These are phyloP conservation scores for Hypercompe scribonia DNA, from an alignment of 2,888 invertebrate species.

Conservation along the genomic window DNA sequence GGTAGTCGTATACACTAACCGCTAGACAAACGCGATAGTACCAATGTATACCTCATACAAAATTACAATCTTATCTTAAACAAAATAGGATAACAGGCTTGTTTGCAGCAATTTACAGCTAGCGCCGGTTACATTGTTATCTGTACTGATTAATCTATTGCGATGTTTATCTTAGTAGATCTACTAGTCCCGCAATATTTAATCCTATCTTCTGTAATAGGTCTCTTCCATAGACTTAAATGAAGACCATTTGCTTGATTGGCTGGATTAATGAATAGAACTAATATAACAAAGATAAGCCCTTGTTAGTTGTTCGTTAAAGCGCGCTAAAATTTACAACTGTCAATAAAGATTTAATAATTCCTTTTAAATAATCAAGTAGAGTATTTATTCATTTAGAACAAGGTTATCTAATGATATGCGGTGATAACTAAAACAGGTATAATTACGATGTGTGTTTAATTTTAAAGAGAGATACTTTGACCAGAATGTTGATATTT, in stretches of 20 bases:
- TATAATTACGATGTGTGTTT: no score
- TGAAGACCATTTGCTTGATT: background rate
- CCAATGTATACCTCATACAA: conserved; percentile 3
- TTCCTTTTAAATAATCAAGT: no score
- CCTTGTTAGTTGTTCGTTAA: background rate
- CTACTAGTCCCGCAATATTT: conserved; percentile 1
- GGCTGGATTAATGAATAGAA: background rate
- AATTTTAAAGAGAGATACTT: no score
- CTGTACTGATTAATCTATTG: conserved; percentile 17
- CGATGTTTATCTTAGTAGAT: conserved; percentile 15
- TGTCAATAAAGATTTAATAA: no score
- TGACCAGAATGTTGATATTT: background rate
- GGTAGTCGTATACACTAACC: no score
- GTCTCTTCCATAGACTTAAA: background rate
- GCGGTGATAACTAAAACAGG: no score
- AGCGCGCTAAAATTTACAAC: background rate
- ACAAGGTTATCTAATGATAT: no score
- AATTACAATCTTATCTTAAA: conserved; percentile 16
- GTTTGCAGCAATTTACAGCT: conserved; percentile 20
- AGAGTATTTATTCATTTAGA: no score
- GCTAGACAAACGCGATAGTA: no score
- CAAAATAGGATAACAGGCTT: conserved; percentile 15
- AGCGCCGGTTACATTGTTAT: conserved; percentile 10
- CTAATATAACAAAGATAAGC: background rate
- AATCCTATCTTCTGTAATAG: background rate